Conservation (phyloP, 2,113 vertebrate genomes). For the Cichladusa arquata region DNA sequence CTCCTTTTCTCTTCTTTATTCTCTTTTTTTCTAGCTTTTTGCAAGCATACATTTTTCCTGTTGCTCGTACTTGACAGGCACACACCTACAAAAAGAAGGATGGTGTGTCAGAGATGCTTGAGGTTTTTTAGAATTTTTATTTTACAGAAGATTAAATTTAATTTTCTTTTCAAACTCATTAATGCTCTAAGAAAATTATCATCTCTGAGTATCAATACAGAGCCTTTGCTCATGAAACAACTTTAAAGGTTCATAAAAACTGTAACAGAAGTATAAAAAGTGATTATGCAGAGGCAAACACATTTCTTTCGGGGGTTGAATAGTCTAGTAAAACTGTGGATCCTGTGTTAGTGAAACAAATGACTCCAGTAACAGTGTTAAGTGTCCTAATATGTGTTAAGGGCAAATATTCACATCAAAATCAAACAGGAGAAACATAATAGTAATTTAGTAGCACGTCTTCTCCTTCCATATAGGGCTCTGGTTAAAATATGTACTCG, state of each 20-base stretch:
- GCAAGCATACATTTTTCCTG: conserved; percentile 96
- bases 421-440: not conserved
- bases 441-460: not conserved
- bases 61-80: conserved; percentile 92
- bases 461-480: not conserved
- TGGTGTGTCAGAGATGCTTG: not conserved
- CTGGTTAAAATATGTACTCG: not conserved
- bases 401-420: not conserved
- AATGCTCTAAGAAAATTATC: not conserved
- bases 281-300: not conserved
- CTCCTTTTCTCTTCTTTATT: conserved; percentile 91
- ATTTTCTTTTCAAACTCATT: not conserved
- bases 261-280: not conserved
- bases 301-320: not conserved
- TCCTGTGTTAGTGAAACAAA: not conserved
- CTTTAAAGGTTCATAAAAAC: not conserved
- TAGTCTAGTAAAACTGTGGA: not conserved
- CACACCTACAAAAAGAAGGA: conserved; percentile 79
- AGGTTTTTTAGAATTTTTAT: not conserved
- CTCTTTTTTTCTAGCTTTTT: conserved; percentile 95
- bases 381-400: not conserved
- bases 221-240: not conserved
- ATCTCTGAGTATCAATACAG: not conserved
- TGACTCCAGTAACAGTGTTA: not conserved
- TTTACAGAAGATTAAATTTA: not conserved